A percentile compares a stretch with the other conserved stretches of the same genome.
phyloP scores from a whole-genome alignment of 2,888 invertebrate genomes.

The Subacronicta megacephala region DNA sequence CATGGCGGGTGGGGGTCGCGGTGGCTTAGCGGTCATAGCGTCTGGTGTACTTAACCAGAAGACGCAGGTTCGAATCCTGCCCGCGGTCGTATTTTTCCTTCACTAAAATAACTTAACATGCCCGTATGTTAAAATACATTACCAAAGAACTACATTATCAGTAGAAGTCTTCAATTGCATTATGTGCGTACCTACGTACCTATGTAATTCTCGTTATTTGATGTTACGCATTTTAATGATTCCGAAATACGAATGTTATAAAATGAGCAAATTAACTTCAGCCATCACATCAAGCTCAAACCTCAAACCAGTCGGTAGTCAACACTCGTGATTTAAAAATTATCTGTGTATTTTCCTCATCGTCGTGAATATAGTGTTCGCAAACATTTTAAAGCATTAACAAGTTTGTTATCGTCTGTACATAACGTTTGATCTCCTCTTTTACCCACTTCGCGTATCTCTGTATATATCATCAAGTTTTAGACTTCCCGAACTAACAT shows the following conservation, averaged over 20 bases:
- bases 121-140: constrained; percentile 2
- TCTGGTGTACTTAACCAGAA: no score
- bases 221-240: constrained; percentile 1
- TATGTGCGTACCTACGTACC: no score
- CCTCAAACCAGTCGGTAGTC: constrained; percentile 9
- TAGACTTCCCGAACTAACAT: constrained; percentile 18
- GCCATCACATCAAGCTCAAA: constrained; percentile 2
- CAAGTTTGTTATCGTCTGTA: constrained; percentile 38
- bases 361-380: background rate
- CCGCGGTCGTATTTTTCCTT: no score
- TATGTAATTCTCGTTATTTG: constrained; percentile 1
- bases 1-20: no score
- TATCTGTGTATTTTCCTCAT: constrained; percentile 25
- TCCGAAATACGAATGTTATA: background rate
- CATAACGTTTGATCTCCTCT: constrained; percentile 17
- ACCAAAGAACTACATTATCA: constrained; percentile 12
- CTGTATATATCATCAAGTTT: constrained; percentile 24
- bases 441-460: constrained; percentile 23
- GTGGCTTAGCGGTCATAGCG: no score
- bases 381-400: background rate
- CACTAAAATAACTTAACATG: no score
- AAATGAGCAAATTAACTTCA: constrained; percentile 1
- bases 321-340: constrained; percentile 2
- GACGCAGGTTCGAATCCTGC: no score
- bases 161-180: no score